phyloP scores from a whole-genome alignment of 1,140 invertebrate species.

The Hyposmocoma kahamanoa region DNA sequence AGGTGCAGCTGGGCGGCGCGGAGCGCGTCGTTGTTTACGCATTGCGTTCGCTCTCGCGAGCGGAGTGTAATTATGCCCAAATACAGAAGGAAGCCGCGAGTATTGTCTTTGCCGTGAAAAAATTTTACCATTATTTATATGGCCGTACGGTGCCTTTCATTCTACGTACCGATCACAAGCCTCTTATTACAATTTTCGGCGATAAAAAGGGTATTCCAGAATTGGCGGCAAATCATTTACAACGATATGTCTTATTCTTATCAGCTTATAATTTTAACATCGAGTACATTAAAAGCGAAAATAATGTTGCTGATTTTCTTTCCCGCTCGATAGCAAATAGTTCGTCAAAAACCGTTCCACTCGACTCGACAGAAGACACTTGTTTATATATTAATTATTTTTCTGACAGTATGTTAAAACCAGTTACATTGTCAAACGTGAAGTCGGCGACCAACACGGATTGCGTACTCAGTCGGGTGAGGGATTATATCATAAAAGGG shows the following conservation, averaged over 20 bases:
- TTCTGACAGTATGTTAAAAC: not conserved
- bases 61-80: constrained; percentile 49
- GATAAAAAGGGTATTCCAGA: not conserved
- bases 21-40: constrained; percentile 40
- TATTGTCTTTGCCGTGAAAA: constrained; percentile 20
- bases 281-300: constrained; percentile 3
- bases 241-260: constrained; percentile 19
- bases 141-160: constrained; percentile 12
- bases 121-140: constrained; percentile 37
- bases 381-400: not conserved
- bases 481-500: not conserved
- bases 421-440: not conserved
- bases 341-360: not conserved
- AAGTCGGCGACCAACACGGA: not conserved
- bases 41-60: constrained; percentile 35
- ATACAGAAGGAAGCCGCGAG: constrained; percentile 19
- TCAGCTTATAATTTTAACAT: constrained; percentile 8
- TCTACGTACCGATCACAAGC: not conserved
- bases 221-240: constrained; percentile 26
- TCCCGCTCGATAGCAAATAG: not conserved
- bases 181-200: constrained; percentile 39
- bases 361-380: not conserved
- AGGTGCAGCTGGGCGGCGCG: not conserved
- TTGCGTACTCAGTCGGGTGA: not conserved
- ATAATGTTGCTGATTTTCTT: constrained; percentile 3